Evolutionary conservation across 2,888 invertebrate genomes (phyloP), one percentile per base, ranked within the genome.

Genomic region (Rhorus exstirpatorius): DNA sequence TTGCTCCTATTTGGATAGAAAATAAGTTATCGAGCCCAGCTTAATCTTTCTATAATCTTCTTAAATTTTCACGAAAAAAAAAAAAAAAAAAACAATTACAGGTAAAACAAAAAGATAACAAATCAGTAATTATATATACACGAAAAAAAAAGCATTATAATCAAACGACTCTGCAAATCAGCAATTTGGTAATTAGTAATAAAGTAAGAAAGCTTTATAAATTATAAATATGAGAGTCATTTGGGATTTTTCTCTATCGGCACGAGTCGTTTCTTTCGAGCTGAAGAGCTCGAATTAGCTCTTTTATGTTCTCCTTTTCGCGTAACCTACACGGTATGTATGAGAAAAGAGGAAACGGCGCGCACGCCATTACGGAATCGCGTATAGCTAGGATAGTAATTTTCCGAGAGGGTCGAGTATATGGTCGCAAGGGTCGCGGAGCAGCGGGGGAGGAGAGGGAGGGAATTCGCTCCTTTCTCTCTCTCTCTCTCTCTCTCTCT

Each of bases 341-440:
- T 14, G 49, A 49, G 14, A 60, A 63, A 63, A 71, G 65, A 35
- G 17, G 71, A 6, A 44, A 8, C n/a, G n/a, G 21, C 58, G 60
- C 58, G 67, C 65, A 44, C 67, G 79, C 67, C 51, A 74, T 74
- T 74, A 53, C 60, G 41, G 79, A 79, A 68, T 79, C 61, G 71
- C 67, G 55, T 26, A 71, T 58, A 58, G 14, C 12, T 17, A 68
- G 67, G 68, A 61, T 74, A 70, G 74, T 70, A 58, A 81, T 81
- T 72, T 81, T 74, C 74, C 77, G 74, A 24, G 74, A 78, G 78
- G 77, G 49, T 81, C 76, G 63, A 75, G 61, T 63, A 63, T 53
- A 65, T 35, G 78, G 68, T 74, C 63, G 68, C 26, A 81, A 77
- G 71, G 77, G 77, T 72, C 67, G 81, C 26, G 41, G 70, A 61